These are phyloP conservation scores for Cassiopea andromeda DNA, from an alignment of 30 jellyfish, hydroid and myxozoan genomes.

Conservation along the genomic window DNA sequence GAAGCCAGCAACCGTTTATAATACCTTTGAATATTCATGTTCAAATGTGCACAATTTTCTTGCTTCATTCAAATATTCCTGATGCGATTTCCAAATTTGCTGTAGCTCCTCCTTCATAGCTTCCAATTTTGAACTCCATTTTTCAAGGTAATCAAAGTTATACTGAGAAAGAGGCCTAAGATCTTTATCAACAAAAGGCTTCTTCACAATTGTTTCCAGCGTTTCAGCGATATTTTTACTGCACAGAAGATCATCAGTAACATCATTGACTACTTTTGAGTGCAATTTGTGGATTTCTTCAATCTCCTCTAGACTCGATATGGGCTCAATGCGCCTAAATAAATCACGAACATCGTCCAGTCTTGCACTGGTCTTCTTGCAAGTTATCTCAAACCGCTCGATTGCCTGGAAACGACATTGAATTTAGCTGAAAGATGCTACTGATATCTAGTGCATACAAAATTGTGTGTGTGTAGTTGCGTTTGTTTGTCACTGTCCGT, in stretches of 20 bases:
- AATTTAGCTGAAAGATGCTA: too few relatives aligned
- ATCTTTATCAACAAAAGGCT: constrained; percentile 68
- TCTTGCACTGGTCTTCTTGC: constrained; percentile 65
- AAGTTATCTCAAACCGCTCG: constrained; percentile 87
- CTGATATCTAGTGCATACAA: neutral
- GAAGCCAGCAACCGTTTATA: neutral
- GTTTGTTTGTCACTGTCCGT: too few relatives aligned
- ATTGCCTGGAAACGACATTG: constrained; percentile 57
- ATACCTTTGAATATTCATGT: constrained; percentile 62
- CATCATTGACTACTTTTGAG: constrained; percentile 68
- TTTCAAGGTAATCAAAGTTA: constrained; percentile 77
- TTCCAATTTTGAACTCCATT: constrained; percentile 62
- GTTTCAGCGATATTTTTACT: constrained; percentile 80
- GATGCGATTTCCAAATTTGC: constrained; percentile 65
- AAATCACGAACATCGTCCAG: constrained; percentile 49
- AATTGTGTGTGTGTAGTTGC: neutral
- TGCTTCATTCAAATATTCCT: constrained; percentile 67
- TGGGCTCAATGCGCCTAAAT: constrained; percentile 56
- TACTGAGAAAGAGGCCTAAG: constrained; percentile 60
- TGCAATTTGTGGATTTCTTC: constrained; percentile 63
- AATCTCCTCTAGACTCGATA: constrained; percentile 67
- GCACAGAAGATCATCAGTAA: constrained; percentile 81
- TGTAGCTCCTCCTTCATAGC: constrained; percentile 64
- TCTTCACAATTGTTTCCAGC: constrained; percentile 69
- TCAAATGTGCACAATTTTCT: constrained; percentile 74